Evolutionary conservation across 1,140 invertebrate genomes (phyloP).

Genomic region (Reticulitermes speratus): DNA sequence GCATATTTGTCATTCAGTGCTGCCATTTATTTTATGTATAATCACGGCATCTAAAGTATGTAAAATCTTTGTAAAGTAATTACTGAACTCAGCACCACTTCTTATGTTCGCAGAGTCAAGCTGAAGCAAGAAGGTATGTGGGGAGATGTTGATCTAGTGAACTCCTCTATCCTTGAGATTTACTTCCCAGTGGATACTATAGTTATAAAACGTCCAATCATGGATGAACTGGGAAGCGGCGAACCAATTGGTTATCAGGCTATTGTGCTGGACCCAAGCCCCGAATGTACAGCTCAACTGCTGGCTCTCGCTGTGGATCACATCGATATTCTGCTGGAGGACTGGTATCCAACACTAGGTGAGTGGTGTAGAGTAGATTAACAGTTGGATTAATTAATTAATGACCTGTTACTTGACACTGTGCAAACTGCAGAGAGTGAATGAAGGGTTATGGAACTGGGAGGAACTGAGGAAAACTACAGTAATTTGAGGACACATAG

Average conservation of each 20-base stretch:
- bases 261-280: constrained; percentile 69
- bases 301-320: constrained; percentile 92
- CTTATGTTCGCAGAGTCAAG: constrained; percentile 57
- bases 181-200: constrained; percentile 77
- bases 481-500: too few relatives aligned
- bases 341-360: constrained; percentile 93
- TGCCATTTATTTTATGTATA: too few relatives aligned
- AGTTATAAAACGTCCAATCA: constrained; percentile 64
- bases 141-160: constrained; percentile 79
- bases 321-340: constrained; percentile 94
- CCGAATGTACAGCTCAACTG: constrained; percentile 79
- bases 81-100: neutral
- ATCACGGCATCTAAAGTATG: too few relatives aligned
- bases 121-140: constrained; percentile 79
- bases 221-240: constrained; percentile 48
- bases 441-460: too few relatives aligned
- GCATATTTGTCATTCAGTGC: too few relatives aligned
- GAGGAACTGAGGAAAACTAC: too few relatives aligned
- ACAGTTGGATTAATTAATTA: too few relatives aligned
- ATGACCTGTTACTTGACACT: too few relatives aligned
- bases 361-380: constrained; percentile 21
- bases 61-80: neutral
- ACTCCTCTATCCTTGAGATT: constrained; percentile 85
- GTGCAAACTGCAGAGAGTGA: too few relatives aligned
- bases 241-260: constrained; percentile 64